Conservation (phyloP, 2,888 invertebrate species). For the Rhopalosiphum nymphaeae region DNA sequence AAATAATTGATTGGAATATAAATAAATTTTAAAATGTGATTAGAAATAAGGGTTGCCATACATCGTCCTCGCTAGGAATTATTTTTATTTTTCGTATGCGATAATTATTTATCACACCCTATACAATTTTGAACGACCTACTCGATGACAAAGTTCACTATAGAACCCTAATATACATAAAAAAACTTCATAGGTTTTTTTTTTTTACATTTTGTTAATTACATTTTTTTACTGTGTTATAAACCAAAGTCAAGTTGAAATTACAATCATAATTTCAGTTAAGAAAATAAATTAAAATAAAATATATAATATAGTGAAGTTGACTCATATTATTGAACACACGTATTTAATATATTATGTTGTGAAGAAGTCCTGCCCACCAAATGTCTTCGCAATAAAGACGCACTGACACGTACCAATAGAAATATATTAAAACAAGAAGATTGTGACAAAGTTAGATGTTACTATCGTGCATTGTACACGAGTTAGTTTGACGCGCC, state of each 20-base stretch:
- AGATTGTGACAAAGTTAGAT: neutral
- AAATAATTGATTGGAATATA: too few relatives aligned
- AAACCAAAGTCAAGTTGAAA: neutral
- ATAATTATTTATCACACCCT: too few relatives aligned
- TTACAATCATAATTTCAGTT: neutral
- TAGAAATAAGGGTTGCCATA: neutral
- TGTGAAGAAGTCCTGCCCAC: neutral
- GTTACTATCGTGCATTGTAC: neutral
- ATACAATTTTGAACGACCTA: too few relatives aligned
- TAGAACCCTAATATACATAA: too few relatives aligned
- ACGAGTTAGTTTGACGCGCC: neutral
- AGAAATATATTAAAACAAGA: neutral
- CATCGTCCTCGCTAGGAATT: neutral
- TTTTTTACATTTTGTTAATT: neutral
- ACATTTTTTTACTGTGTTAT: neutral
- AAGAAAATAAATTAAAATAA: neutral
- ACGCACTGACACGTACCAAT: neutral
- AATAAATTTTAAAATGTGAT: neutral
- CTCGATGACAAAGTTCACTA: too few relatives aligned
- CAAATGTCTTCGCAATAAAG: neutral
- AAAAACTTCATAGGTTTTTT: too few relatives aligned
- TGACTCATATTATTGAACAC: neutral
- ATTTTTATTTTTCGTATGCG: too few relatives aligned
- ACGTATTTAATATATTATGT: neutral
- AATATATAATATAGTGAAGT: neutral